Conservation (phyloP, 2,113 vertebrate species). For the Columbina picui region DNA sequence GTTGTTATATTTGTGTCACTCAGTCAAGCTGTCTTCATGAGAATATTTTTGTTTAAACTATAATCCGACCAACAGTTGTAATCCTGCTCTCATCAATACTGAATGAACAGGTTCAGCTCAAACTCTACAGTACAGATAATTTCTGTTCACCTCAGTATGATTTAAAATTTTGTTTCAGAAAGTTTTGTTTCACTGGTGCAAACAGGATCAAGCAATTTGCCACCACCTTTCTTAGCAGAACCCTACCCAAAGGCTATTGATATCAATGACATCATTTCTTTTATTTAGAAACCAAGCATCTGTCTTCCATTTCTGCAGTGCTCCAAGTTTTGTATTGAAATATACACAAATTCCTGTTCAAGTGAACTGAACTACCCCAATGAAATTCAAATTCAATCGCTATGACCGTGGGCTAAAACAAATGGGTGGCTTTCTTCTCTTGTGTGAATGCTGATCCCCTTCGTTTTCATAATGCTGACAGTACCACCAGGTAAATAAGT, state of each 20-base stretch:
- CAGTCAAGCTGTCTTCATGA: not conserved
- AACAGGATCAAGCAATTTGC: not conserved
- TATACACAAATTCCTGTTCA: not conserved
- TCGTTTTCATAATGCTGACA: not conserved
- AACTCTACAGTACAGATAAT: not conserved
- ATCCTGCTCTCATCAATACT: not conserved
- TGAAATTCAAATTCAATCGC: not conserved
- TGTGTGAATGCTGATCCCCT: not conserved
- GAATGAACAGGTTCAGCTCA: not conserved
- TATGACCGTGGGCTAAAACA: not conserved
- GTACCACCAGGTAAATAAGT: not conserved
- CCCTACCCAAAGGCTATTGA: not conserved
- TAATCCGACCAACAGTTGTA: not conserved
- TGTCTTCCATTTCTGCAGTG: not conserved
- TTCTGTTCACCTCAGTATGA: not conserved
- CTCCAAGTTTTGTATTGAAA: not conserved
- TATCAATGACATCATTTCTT: not conserved
- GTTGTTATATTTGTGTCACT: not conserved
- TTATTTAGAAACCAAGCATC: not conserved
- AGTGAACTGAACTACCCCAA: not conserved
- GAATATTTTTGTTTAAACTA: not conserved
- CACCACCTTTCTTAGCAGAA: not conserved
- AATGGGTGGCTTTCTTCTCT: not conserved
- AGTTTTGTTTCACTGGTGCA: not conserved
- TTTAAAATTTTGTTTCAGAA: not conserved